Percentiles rank a stretch among this genome's conserved stretches.
phyloP scores from a whole-genome alignment of 2,113 vertebrate species.

The Tachysurus fulvidraco region DNA sequence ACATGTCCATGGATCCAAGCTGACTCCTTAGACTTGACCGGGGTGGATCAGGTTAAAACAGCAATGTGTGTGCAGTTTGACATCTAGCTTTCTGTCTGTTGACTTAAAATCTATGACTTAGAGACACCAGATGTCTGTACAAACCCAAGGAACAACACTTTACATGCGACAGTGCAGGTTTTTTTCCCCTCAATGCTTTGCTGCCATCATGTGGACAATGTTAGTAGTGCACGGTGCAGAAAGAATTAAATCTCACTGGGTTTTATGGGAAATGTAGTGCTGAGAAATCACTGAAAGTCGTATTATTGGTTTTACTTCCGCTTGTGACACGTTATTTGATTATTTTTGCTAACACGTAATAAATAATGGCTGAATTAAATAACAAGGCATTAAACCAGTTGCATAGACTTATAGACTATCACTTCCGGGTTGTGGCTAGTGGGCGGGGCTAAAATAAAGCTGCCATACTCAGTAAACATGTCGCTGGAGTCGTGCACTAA shows the following conservation, averaged over 20 bases:
- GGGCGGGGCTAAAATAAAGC: background rate
- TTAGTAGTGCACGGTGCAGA: background rate
- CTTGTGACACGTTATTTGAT: background rate
- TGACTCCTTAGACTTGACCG: background rate
- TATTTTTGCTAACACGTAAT: background rate
- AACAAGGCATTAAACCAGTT: too few species aligned
- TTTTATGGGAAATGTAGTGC: background rate
- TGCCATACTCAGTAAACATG: background rate
- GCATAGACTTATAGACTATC: too few species aligned
- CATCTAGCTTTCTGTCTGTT: background rate
- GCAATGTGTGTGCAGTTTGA: background rate
- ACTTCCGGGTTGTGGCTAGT: background rate
- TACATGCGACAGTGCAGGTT: too few species aligned
- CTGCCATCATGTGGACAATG: constrained; percentile 5
- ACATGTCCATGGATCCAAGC: background rate
- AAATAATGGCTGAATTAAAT: background rate
- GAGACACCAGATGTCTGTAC: background rate
- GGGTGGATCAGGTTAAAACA: background rate
- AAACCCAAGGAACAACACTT: background rate
- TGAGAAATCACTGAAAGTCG: background rate
- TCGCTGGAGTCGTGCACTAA: background rate
- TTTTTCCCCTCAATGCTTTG: background rate
- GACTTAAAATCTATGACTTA: background rate
- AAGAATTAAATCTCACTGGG: background rate
- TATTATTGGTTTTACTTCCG: background rate